These are phyloP conservation scores for Hyalella azteca DNA, from an alignment of 2,888 invertebrate species.

Conservation along the genomic window DNA sequence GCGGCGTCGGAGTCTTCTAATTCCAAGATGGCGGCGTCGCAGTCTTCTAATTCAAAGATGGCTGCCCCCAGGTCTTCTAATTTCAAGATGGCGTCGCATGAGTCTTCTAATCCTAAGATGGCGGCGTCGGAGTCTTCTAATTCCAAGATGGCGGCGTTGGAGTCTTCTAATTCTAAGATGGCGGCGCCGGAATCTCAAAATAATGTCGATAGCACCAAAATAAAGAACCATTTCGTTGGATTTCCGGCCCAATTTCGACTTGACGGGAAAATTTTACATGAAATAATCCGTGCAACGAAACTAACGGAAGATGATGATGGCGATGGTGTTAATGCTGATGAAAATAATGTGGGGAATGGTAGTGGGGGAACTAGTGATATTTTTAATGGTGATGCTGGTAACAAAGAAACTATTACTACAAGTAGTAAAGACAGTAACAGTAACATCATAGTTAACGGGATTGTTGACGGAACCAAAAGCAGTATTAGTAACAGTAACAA, in stretches of 20 bases:
- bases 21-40: too few relatives aligned
- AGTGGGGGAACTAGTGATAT: neutral
- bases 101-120: too few relatives aligned
- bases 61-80: neutral
- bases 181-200: neutral
- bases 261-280: neutral
- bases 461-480: neutral
- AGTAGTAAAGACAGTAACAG: neutral
- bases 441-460: neutral
- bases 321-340: neutral
- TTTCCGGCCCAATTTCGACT: neutral
- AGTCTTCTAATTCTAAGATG: neutral
- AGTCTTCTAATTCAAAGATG: too few relatives aligned
- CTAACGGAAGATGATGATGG: too few relatives aligned
- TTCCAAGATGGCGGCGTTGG: too few relatives aligned
- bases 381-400: too few relatives aligned
- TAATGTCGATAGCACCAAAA: too few relatives aligned
- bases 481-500: too few relatives aligned
- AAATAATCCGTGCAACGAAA: neutral
- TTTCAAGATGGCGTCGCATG: neutral
- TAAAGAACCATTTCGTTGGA: too few relatives aligned
- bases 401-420: too few relatives aligned
- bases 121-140: too few relatives aligned
- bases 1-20: neutral
- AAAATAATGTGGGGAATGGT: neutral